These are phyloP conservation scores for Andricus quercusramuli DNA, from an alignment of 2,888 invertebrate genomes.

Conservation along the genomic window DNA sequence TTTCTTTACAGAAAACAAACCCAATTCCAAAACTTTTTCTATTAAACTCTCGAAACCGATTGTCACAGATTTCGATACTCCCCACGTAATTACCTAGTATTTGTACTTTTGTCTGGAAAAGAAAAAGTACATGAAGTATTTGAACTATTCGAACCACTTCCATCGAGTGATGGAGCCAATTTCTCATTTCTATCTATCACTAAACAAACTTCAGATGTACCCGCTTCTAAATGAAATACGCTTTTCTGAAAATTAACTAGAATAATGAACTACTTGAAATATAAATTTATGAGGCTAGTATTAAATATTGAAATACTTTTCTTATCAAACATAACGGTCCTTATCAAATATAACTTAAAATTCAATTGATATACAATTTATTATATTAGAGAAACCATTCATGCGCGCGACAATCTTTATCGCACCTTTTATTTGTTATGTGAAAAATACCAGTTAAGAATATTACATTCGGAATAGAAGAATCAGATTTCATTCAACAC, in stretches of 20 bases:
- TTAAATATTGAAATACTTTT: no score
- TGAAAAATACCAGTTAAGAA: no score
- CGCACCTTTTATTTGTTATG: no score
- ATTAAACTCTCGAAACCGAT: background rate
- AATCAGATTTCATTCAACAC: no score
- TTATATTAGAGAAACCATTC: no score
- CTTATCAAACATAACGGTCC: no score
- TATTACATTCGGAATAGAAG: no score
- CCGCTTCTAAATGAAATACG: background rate
- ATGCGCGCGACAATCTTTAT: no score
- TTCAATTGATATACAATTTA: no score
- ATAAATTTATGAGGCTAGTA: background rate
- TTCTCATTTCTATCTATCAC: background rate
- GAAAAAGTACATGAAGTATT: background rate
- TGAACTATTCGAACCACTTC: background rate
- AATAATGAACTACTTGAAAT: background rate
- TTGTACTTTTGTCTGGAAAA: background rate
- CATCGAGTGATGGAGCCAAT: background rate
- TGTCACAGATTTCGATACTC: background rate
- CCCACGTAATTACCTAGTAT: background rate
- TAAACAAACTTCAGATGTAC: conserved; percentile 5
- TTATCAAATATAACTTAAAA: no score
- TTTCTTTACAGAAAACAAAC: no score
- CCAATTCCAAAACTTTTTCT: background rate
- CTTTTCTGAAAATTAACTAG: background rate